These are phyloP conservation scores for Hafferia zeledoni DNA, from an alignment of 2,797 vertebrate genomes.

Conservation along the genomic window DNA sequence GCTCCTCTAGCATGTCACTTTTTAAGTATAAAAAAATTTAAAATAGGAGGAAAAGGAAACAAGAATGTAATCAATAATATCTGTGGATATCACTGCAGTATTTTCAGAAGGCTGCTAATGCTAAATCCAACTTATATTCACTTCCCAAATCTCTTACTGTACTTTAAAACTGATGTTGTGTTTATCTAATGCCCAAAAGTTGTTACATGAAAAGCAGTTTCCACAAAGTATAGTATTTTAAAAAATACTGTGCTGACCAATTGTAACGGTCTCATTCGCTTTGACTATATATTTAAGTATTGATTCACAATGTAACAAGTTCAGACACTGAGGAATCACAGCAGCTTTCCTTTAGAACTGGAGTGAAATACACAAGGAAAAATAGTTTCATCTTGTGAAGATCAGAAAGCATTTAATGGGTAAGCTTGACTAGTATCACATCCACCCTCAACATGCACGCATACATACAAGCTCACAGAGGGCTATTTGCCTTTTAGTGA, in stretches of 20 bases:
- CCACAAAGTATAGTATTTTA: not conserved
- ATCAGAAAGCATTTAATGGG: not conserved
- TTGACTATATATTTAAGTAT: not conserved
- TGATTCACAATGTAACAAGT: not conserved
- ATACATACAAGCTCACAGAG: accelerated
- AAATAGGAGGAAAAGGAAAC: not conserved
- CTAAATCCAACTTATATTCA: not conserved
- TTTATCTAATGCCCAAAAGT: not conserved
- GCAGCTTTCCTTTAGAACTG: not conserved
- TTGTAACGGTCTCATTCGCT: not conserved
- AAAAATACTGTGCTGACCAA: not conserved
- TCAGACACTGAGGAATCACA: not conserved
- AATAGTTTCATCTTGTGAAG: not conserved
- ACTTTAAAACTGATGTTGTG: not conserved
- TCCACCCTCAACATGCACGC: not conserved
- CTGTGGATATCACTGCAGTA: not conserved
- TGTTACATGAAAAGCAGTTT: not conserved
- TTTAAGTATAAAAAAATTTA: not conserved
- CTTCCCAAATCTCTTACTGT: not conserved
- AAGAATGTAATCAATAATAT: not conserved
- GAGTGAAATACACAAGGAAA: not conserved
- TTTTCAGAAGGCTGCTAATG: not conserved
- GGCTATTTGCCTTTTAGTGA: not conserved
- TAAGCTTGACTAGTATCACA: not conserved
- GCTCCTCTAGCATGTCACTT: not conserved